These are phyloP conservation scores for Zingel zingel DNA, from an alignment of 2,113 vertebrate species.

Conservation along the genomic window DNA sequence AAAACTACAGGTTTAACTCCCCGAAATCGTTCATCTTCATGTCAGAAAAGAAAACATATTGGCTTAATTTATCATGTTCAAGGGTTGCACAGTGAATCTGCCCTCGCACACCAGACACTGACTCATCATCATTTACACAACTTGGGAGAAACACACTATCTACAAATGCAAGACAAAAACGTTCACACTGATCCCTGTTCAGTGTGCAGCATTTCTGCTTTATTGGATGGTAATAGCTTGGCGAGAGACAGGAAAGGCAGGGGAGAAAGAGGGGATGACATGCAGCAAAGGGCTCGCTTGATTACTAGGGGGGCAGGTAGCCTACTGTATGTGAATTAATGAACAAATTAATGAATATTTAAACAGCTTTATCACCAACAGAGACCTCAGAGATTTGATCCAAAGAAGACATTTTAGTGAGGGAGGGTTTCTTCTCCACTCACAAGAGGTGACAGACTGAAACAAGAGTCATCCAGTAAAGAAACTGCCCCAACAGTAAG, in stretches of 20 bases:
- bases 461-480: neutral
- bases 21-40: constrained; percentile 11
- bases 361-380: neutral
- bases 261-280: no score
- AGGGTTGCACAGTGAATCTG: constrained; percentile 14
- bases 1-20: neutral
- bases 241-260: no score
- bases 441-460: neutral
- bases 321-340: neutral
- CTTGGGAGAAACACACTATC: neutral
- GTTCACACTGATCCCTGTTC: neutral
- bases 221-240: no score
- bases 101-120: neutral
- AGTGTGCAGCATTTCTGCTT: neutral
- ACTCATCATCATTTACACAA: constrained; percentile 20
- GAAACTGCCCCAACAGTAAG: neutral
- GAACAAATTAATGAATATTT: neutral
- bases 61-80: constrained; percentile 20
- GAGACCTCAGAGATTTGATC: constrained; percentile 5
- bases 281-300: no score
- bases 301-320: neutral
- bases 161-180: neutral
- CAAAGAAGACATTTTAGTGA: neutral
- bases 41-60: constrained; percentile 11
- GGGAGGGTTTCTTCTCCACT: neutral